phyloP scores from a whole-genome alignment of 1,140 invertebrate species.

The Brachionus plicatilis region DNA sequence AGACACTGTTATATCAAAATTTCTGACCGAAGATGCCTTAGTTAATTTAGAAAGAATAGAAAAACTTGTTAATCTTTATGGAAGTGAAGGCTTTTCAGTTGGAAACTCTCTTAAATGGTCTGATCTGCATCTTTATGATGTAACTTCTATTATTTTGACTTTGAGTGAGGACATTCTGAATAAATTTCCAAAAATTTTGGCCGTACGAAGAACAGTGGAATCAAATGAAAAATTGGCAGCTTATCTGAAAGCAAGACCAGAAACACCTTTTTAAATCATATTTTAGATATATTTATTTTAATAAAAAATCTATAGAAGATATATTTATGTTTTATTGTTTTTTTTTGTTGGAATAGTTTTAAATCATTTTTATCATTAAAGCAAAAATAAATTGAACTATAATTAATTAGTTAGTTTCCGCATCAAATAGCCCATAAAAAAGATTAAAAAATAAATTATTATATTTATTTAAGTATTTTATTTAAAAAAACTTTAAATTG shows the following conservation, averaged over 20 bases:
- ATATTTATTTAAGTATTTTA: too few species aligned
- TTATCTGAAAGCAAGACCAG: background rate
- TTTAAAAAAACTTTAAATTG: too few species aligned
- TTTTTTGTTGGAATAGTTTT: too few species aligned
- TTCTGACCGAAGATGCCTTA: background rate
- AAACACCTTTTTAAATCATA: background rate
- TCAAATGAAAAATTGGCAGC: conserved; percentile 4
- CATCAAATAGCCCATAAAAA: too few species aligned
- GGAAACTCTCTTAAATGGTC: conserved; percentile 1
- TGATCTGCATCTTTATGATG: conserved; percentile 21
- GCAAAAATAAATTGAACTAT: too few species aligned
- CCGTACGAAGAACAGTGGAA: conserved; percentile 26
- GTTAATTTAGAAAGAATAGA: conserved; percentile 15
- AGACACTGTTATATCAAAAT: background rate
- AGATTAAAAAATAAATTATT: too few species aligned
- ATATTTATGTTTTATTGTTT: too few species aligned
- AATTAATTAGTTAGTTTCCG: too few species aligned
- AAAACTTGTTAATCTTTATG: background rate
- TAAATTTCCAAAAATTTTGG: background rate
- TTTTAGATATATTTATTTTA: too few species aligned
- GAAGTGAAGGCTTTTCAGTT: conserved; percentile 31
- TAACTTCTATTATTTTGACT: background rate
- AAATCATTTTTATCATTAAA: too few species aligned
- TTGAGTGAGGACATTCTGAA: background rate
- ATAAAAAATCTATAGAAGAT: too few species aligned